Evolutionary conservation across 35 echinoderm and acorn worm genomes (phyloP), one percentile per base, ranked within the genome.

Genomic region (Apostichopus californicus): DNA sequence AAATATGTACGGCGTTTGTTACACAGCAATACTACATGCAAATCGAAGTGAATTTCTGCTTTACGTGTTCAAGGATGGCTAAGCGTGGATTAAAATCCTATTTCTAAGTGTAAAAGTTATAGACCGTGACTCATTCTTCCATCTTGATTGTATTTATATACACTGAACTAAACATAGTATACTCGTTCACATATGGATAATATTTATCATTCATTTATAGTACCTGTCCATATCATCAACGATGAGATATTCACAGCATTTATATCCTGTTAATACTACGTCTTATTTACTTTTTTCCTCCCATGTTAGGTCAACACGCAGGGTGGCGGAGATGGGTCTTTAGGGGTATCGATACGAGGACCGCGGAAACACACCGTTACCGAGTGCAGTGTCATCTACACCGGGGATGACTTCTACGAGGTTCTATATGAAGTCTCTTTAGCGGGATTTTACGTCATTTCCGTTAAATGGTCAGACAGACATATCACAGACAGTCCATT

Each of bases 331-430:
- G 93, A 95, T 65, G 96, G 96, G n/a, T 95, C 93, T 0, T 80
- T 98, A 7, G 86, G 92, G 11, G 96, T 98, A 12, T 90, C 65
- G 1, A 94, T 98, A 54, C 84, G 94, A 52, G 96, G 96, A 92
- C 96, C 96, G 6, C 96, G 86, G 9, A 92, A 86, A 10, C 94
- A 98, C 72, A 94, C 94, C 24, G 96, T 98, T 1, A 92, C 46
- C 11, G 96, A 98, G 86, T 94, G 92, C 8, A 95, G 87, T 13
- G 96, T 98, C 1, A 86, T 95, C 12, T 98, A 94, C 79, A 98
- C 96, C 6, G 96, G 96, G 0, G 96, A 98, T 64, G 94, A 98
- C 53, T 83, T 98, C 0, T 98, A 98, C 24, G 96, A 98, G 72
- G 90, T 98, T 26, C 79, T 95, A 5, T 98, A 98, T 56, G 96